Percentiles rank a stretch among this genome's conserved stretches.
Conservation (phyloP, 1,140 invertebrate genomes). For the Lutraria rhynchaena region DNA sequence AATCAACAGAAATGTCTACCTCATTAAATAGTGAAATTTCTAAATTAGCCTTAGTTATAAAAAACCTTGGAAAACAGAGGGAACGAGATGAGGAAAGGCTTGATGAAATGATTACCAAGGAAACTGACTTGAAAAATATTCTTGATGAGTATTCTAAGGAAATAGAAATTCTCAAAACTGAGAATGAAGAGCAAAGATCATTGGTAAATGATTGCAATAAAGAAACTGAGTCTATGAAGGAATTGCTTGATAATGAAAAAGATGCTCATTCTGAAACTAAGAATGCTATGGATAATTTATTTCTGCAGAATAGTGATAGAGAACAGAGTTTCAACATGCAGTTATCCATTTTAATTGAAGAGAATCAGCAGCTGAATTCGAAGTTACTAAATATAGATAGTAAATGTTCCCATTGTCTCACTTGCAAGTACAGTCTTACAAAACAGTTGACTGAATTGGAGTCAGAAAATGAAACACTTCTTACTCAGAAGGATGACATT, state of each 20-base stretch:
- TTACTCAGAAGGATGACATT: conserved; percentile 35
- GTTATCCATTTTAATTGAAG: not conserved
- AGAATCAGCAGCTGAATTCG: not conserved
- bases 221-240: conserved; percentile 8
- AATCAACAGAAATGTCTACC: not conserved
- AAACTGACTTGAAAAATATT: conserved; percentile 26
- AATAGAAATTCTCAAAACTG: conserved; percentile 20
- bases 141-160: conserved; percentile 36
- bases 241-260: conserved; percentile 43
- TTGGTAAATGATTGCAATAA: not conserved
- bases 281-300: conserved; percentile 41
- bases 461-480: conserved; percentile 6
- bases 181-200: not conserved
- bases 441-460: not conserved
- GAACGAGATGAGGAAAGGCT: conserved; percentile 33
- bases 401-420: not conserved
- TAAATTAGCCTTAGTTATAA: not conserved
- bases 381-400: not conserved
- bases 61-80: not conserved
- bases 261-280: conserved; percentile 51
- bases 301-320: conserved; percentile 1
- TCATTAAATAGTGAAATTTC: conserved; percentile 27
- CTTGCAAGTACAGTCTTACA: not conserved
- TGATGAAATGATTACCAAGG: conserved; percentile 43
- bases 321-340: conserved; percentile 2